phyloP scores from a whole-genome alignment of 1,140 invertebrate species.

The Chrysomallon squamiferum region DNA sequence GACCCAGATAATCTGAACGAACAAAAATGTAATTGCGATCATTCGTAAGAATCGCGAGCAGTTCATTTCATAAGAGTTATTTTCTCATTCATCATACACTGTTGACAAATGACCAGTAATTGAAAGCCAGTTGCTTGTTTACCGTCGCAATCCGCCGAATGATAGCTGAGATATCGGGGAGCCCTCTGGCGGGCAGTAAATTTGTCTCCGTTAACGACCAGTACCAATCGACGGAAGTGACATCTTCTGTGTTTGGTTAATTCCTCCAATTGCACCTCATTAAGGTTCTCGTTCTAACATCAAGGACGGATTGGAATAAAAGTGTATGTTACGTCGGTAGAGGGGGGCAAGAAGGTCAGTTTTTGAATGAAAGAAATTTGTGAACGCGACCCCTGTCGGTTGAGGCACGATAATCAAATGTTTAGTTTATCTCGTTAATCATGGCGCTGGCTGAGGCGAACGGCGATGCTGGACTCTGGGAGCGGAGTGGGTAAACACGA shows the following conservation, averaged over 20 bases:
- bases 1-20: too few species aligned
- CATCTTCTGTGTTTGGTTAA: conserved; percentile 26
- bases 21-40: too few species aligned
- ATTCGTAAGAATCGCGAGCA: too few species aligned
- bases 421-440: conserved; percentile 24
- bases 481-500: conserved; percentile 4
- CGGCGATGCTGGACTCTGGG: neutral
- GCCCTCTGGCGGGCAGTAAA: neutral
- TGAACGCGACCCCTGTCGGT: conserved; percentile 8
- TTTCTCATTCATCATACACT: conserved; percentile 22
- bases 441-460: conserved; percentile 9
- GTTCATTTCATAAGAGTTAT: conserved; percentile 7
- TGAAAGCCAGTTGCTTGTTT: conserved; percentile 17
- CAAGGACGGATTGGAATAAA: conserved; percentile 19
- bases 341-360: conserved; percentile 9
- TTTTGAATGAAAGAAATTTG: conserved; percentile 19
- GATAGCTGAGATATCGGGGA: neutral
- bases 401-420: conserved; percentile 14
- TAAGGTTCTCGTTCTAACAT: conserved; percentile 11
- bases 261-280: conserved; percentile 23
- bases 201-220: conserved; percentile 1
- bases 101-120: conserved; percentile 15
- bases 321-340: conserved; percentile 16
- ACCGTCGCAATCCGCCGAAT: neutral
- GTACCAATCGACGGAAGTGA: conserved; percentile 16